A percentile compares a stretch with the other conserved stretches of the same genome.
Conservation (phyloP, 2,113 vertebrate species). For the Kryptolebias marmoratus region DNA sequence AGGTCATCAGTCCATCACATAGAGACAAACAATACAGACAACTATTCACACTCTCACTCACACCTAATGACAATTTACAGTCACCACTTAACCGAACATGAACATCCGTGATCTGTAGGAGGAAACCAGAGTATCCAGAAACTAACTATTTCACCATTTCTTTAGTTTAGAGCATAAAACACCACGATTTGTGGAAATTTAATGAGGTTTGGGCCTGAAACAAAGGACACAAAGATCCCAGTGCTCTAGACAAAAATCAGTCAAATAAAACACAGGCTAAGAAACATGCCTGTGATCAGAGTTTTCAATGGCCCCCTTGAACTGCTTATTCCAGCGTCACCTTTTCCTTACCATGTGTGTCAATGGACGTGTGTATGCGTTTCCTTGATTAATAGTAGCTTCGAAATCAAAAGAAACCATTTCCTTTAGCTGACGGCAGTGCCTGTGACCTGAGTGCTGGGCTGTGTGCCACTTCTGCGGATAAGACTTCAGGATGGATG, state of each 20-base stretch:
- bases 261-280: not conserved
- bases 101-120: too few species aligned
- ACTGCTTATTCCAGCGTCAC: slow-evolving; percentile 39
- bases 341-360: slow-evolving; percentile 55
- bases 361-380: slow-evolving; percentile 3
- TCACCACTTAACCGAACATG: too few species aligned
- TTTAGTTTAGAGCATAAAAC: too few species aligned
- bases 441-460: slow-evolving; percentile 44
- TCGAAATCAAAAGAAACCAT: slow-evolving; percentile 67
- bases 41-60: too few species aligned
- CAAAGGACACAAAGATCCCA: not conserved
- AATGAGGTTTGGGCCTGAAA: too few species aligned
- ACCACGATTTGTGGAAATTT: too few species aligned
- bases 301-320: slow-evolving; percentile 40
- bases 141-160: too few species aligned
- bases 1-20: too few species aligned
- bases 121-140: too few species aligned
- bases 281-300: slow-evolving; percentile 31
- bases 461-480: slow-evolving; percentile 47
- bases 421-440: slow-evolving; percentile 64
- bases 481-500: slow-evolving; percentile 66
- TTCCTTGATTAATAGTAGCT: slow-evolving; percentile 63
- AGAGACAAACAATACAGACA: too few species aligned
- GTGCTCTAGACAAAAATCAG: not conserved
- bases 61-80: too few species aligned